Evolutionary conservation across 2,113 vertebrate genomes (phyloP).

Genomic region (Rissa tridactyla): DNA sequence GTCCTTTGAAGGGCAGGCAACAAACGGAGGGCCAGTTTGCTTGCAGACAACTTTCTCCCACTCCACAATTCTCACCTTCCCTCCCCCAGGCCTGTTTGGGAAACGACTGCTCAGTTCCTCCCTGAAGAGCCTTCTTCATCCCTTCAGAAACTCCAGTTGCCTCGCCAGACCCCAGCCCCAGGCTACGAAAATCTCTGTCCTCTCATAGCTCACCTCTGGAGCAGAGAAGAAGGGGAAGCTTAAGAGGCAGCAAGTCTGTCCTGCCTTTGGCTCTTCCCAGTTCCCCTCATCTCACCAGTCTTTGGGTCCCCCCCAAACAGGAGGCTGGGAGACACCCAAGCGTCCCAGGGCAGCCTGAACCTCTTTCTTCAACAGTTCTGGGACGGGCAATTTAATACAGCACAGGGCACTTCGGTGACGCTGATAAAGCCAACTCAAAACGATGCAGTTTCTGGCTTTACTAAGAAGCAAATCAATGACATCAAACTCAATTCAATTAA

Average conservation of each 20-base stretch:
- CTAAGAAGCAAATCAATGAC: background rate
- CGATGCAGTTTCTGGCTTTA: background rate
- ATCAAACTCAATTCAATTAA: background rate
- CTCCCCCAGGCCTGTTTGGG: background rate
- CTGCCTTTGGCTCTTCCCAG: background rate
- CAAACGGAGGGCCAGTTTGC: background rate
- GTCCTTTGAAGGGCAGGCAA: background rate
- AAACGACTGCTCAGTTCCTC: background rate
- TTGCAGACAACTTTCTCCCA: background rate
- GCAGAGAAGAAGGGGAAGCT: background rate
- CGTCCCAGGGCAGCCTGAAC: background rate
- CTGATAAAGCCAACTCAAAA: background rate
- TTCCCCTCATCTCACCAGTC: background rate
- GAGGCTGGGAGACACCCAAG: background rate
- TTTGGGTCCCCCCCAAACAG: background rate
- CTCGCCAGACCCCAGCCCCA: background rate
- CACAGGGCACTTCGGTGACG: rapidly evolving
- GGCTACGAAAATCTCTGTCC: background rate
- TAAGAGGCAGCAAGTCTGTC: background rate
- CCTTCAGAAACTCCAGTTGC: background rate
- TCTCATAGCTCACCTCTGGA: background rate
- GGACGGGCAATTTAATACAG: background rate
- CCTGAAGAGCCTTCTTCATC: background rate
- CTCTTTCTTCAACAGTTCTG: background rate
- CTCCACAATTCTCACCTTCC: background rate